These are phyloP conservation scores for Rhea americana DNA, from an alignment of 2,113 vertebrate species.

Conservation along the genomic window DNA sequence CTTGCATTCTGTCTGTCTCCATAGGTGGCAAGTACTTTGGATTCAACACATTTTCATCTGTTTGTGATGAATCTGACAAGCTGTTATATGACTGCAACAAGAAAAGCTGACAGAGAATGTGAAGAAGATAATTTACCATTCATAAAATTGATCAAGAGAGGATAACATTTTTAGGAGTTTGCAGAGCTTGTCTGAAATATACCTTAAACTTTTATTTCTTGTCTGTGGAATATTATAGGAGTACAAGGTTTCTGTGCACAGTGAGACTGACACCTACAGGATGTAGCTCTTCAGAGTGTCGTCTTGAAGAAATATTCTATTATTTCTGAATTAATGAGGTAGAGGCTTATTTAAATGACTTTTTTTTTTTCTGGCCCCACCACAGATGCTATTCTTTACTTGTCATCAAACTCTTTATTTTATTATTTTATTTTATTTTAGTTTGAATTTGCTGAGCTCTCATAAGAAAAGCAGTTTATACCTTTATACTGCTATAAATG, in stretches of 20 bases:
- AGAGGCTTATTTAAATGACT: neutral
- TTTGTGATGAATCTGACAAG: slow-evolving; percentile 15
- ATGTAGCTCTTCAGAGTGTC: neutral
- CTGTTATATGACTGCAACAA: neutral
- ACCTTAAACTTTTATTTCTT: neutral
- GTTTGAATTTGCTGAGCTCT: neutral
- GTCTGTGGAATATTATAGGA: neutral
- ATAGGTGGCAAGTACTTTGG: neutral
- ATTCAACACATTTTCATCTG: neutral
- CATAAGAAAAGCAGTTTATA: neutral
- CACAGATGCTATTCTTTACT: neutral
- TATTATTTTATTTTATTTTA: neutral
- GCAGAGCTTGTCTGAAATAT: neutral
- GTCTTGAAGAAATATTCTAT: neutral
- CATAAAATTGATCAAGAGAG: neutral
- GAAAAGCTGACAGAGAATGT: neutral
- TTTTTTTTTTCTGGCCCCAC: neutral
- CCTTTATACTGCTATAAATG: neutral
- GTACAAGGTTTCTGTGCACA: neutral
- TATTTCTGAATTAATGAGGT: neutral
- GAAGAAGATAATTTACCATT: neutral
- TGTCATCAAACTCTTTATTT: neutral
- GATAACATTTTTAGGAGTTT: neutral
- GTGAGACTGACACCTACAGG: neutral
- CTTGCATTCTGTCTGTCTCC: neutral